Evolutionary conservation across 2,113 vertebrate genomes (phyloP), one percentile per base, ranked within the genome.

Genomic region (Nansenia antarctica): DNA sequence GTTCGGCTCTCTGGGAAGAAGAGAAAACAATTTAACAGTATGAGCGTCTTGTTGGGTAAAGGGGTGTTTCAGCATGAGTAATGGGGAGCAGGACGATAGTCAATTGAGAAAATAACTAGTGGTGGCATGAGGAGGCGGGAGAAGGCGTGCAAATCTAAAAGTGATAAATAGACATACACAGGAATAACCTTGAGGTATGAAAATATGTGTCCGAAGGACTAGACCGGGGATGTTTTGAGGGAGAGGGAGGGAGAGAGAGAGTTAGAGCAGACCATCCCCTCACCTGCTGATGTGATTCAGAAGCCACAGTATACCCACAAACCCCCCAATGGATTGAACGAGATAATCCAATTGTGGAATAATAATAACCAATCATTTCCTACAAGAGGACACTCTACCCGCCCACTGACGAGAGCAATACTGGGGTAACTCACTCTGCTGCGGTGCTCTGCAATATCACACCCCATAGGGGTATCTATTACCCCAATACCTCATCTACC

Each of bases 31-130:
- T 55, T 45, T 37, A 35, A 49, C 30, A 63, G 54, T 31, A 65
- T 58, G 70, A 70, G 62, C 29, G 69, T 69, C 39, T 69, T 26
- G 3, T 61, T 49, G 54, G 62, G 63, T 65, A n/a, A 74, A 67
- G 74, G 70, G 77, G 67, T 63, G 70, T 73, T 81, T 70, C 53
- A 34, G 67, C 71, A 60, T 67, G 77, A 81, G 81, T 81, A 78
- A 86, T 80, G 77, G 73, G 67, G 73, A 71, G 60, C 45, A 67
- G 69, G 77, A 71, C 54, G 1, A 76, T 71, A 82, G 71, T 77
- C 79, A 85, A 72, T 82, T 73, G 77, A 77, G 70, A 76, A 81
- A 87, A 82, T 76, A 82, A 84, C 74, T 67, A 82, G 77, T 83
- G 63, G 39, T 35, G 37, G 76, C 74, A 65, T 39, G 49, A 76